phyloP scores from a whole-genome alignment of 2,888 invertebrate species.

The Chymomyza fuscimana region DNA sequence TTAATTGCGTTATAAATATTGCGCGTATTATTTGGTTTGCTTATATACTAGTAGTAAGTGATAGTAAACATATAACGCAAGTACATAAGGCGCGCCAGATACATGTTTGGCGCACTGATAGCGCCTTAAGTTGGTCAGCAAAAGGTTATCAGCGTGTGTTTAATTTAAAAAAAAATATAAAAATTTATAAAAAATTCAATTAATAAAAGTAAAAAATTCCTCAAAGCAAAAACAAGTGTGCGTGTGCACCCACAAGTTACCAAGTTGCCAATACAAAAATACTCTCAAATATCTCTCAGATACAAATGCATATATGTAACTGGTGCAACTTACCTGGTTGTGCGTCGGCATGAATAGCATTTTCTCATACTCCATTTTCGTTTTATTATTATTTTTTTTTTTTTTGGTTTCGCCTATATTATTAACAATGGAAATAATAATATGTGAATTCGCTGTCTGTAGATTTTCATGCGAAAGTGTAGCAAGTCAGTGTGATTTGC shows the following conservation, averaged over 20 bases:
- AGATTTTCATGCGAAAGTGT: constrained; percentile 59
- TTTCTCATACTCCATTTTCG: constrained; percentile 73
- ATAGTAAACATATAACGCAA: not conserved
- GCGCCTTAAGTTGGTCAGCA: not conserved
- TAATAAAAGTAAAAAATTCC: not conserved
- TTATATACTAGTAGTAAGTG: not conserved
- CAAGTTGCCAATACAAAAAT: too few relatives aligned
- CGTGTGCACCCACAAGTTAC: not conserved
- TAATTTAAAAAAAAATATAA: not conserved
- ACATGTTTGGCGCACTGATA: not conserved
- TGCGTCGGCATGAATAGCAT: constrained; percentile 58
- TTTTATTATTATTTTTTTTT: constrained; percentile 20
- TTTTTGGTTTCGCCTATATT: constrained; percentile 11
- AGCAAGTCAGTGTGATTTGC: constrained; percentile 32
- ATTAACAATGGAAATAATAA: constrained; percentile 24
- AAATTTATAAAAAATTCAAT: not conserved
- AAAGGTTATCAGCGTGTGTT: not conserved
- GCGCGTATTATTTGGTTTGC: not conserved
- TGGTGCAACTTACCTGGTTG: constrained; percentile 57
- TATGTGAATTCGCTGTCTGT: constrained; percentile 30
- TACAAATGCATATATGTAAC: not conserved
- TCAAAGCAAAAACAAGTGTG: not conserved
- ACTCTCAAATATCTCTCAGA: not conserved
- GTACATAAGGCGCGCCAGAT: not conserved
- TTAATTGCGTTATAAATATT: not conserved